Conservation (phyloP, 2,888 invertebrate genomes). For the Nomada fucata region DNA sequence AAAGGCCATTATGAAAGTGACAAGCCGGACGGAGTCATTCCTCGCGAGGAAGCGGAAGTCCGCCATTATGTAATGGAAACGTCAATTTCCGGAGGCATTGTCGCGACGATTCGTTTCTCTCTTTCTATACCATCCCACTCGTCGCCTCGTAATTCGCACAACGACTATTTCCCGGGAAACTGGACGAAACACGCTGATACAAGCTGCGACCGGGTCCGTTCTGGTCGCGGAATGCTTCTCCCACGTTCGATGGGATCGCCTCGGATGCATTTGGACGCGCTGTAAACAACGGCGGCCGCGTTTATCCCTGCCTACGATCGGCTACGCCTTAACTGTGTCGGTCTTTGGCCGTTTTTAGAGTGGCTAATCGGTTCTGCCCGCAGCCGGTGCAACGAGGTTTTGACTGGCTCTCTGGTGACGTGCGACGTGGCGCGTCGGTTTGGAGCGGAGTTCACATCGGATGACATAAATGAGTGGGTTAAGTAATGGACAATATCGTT, state of each 20-base stretch:
- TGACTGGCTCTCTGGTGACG: neutral
- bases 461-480: neutral
- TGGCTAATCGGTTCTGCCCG: constrained; percentile 34
- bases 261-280: constrained; percentile 29
- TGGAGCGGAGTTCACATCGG: neutral
- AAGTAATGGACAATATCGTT: neutral
- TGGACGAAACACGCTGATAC: constrained; percentile 16
- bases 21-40: constrained; percentile 77
- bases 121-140: constrained; percentile 58
- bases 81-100: constrained; percentile 77
- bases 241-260: constrained; percentile 34
- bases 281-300: constrained; percentile 34
- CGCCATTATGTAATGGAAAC: constrained; percentile 81
- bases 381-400: constrained; percentile 14
- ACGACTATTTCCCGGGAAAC: constrained; percentile 46
- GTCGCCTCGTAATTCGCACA: constrained; percentile 8
- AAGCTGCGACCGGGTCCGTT: neutral
- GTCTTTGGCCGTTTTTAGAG: constrained; percentile 33
- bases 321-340: constrained; percentile 14
- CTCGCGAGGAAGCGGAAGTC: constrained; percentile 80
- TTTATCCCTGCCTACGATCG: constrained; percentile 26
- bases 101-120: constrained; percentile 70
- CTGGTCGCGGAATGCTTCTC: constrained; percentile 10
- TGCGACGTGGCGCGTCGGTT: neutral
- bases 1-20: constrained; percentile 76